Evolutionary conservation across 2,888 invertebrate genomes (phyloP), one percentile per base, ranked within the genome.

Genomic region (Ornithoptera alexandrae): DNA sequence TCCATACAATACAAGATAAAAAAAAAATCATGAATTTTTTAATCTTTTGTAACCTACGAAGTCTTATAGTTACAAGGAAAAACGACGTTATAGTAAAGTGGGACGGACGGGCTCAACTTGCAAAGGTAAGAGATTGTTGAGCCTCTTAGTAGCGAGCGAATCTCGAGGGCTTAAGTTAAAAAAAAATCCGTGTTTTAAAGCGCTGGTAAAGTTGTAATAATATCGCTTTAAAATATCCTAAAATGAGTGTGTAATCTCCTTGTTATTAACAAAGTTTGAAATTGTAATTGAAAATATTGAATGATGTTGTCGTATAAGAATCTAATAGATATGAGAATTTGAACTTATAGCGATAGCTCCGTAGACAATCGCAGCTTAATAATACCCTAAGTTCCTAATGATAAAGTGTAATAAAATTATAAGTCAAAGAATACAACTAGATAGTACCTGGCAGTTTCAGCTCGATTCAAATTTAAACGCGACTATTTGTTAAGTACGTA

Each of bases 71-170:
- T 46, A 18, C 65, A 46, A 65, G 58, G 36, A 66, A 39, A 59
- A 62, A 59, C 60, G 63, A 59, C 58, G 20, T 39, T 15, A 36
- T 59, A 59, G n/a, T 24, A 10, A 67, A 70, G 63, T 62, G 62
- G 60, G 56, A 24, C 67, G 62, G 22, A 24, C 67, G 62, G 22
- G 53, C 67, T 60, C 58, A 46, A 66, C 50, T 57, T 53, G 50
- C 24, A 63, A 63, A 63, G 65, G 59, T 63, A 70, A 63, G 57
- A 70, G 67, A 67, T 67, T 63, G 67, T 67, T 58, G 62, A 67
- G 70, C 62, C 64, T 59, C 66, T 67, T 67, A 53, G 46, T 42
- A 56, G 24, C 69, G 65, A 69, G 65, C 69, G 39, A 65, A 66
- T 58, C 69, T 65, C 65, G 39, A 69, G 69, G 24, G 65, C 59